Evolutionary conservation across 2,797 vertebrate species (phyloP).

Genomic region (Eurystomus glaucurus): DNA sequence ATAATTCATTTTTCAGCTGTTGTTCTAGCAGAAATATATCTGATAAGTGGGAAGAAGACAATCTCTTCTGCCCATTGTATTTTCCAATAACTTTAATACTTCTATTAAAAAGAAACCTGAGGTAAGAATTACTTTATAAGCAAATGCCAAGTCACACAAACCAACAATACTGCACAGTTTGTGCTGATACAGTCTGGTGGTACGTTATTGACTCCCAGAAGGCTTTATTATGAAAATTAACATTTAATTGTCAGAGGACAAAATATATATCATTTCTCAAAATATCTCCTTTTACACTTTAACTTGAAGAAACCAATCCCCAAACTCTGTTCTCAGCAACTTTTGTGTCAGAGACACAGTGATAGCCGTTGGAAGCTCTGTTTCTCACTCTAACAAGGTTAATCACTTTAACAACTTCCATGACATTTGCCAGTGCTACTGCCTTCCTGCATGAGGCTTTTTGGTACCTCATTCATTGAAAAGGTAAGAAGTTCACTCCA

Average conservation of each 20-base stretch:
- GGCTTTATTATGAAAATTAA: slow-evolving; percentile 28
- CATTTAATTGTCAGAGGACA: slow-evolving; percentile 25
- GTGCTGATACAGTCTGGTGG: background rate
- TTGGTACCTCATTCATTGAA: slow-evolving; percentile 28
- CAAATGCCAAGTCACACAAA: slow-evolving; percentile 31
- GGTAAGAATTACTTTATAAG: slow-evolving; percentile 28
- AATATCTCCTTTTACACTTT: background rate
- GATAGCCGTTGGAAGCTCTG: background rate
- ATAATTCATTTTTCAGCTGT: slow-evolving; percentile 22
- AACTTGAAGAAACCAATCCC: background rate
- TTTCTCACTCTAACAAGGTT: slow-evolving; percentile 62
- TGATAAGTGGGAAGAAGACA: background rate
- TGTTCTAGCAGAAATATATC: background rate
- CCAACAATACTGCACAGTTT: background rate
- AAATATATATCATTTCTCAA: background rate
- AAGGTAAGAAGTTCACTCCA: slow-evolving; percentile 68
- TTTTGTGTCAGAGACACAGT: slow-evolving; percentile 37
- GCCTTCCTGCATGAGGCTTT: slow-evolving; percentile 27
- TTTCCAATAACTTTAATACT: slow-evolving; percentile 7
- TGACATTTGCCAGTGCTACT: slow-evolving; percentile 53
- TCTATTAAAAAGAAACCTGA: background rate
- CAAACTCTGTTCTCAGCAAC: slow-evolving; percentile 45
- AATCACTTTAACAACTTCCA: slow-evolving; percentile 74
- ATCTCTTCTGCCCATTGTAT: background rate
- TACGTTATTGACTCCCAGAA: background rate